Conservation (phyloP, 2,888 invertebrate species). For the Acronicta alni region DNA sequence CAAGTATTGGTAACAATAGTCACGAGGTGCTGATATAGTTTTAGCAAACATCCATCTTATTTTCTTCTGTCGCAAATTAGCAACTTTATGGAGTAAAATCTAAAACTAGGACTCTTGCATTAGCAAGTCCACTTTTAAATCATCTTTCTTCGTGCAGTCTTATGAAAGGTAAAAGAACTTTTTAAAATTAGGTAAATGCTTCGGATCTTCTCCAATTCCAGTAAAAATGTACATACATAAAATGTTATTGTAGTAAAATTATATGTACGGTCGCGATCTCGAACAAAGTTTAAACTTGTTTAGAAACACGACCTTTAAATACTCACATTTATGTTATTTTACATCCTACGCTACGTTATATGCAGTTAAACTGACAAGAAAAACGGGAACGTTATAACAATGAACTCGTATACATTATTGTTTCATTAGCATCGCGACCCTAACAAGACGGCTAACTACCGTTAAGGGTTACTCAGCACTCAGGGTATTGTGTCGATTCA, state of each 20-base stretch:
- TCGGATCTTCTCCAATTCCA: too few relatives aligned
- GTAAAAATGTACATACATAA: background rate
- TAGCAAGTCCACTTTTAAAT: too few relatives aligned
- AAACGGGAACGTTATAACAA: constrained; percentile 22
- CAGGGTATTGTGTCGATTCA: constrained; percentile 18
- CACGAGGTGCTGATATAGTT: constrained; percentile 45
- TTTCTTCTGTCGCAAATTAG: constrained; percentile 14
- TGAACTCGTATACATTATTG: constrained; percentile 36
- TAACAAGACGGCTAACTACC: constrained; percentile 22
- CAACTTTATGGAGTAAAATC: background rate
- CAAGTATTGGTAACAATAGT: constrained; percentile 56
- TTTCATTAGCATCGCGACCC: constrained; percentile 38
- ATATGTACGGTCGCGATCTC: too few relatives aligned
- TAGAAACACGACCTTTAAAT: constrained; percentile 34
- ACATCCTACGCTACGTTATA: constrained; percentile 30
- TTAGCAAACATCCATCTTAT: constrained; percentile 38
- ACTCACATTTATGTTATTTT: constrained; percentile 6
- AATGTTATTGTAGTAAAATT: background rate
- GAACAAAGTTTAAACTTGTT: background rate
- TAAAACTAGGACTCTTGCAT: background rate
- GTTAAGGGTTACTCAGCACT: constrained; percentile 38
- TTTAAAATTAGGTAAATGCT: too few relatives aligned
- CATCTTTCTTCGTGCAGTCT: too few relatives aligned
- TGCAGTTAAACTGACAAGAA: constrained; percentile 19
- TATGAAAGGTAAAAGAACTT: too few relatives aligned